Evolutionary conservation across 2,113 vertebrate species (phyloP), one percentile per base, ranked within the genome.

Genomic region (Myodes glareolus): DNA sequence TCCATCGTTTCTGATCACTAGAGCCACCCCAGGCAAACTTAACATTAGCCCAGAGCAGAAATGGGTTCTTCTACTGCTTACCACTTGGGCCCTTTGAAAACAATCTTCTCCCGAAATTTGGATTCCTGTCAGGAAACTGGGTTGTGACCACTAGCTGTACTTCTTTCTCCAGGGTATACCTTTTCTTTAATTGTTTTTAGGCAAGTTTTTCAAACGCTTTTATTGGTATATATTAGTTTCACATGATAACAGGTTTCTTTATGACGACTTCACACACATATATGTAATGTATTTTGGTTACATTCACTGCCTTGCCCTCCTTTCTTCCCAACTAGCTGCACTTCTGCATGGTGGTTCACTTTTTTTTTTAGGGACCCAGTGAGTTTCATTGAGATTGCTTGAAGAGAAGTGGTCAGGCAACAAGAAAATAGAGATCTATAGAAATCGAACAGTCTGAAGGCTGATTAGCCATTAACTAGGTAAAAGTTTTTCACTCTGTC

Each of bases 51-150:
- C 31, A 33, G 36, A 58, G 61, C 27, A 92, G 76, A 96, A 85
- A 68, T 33, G 76, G 42, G 23, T 33, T 50, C 27, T 63, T 47
- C 61, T 50, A 75, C 76, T 31, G 39, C 72, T 90, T 73, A 78
- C 88, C n/a, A 82, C 29, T 85, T n/a, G 19, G 65, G 39, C 14
- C 81, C 94, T 82, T 78, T 55, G 63, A 25, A 95, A 97, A 93
- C 73, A 88, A 84, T 68, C 84, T 45, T 92, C 50, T 42, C 75
- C 25, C 31, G 68, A 90, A 84, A 21, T 31, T 31, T 76, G 77
- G 88, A 82, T 65, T 87, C 50, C 89, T 21, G 31, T 65, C 75
- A 95, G 91, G 63, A 94, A 94, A 75, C 70, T 81, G 88, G 88
- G n/a, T 52, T 84, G 55, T 87, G 50, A 84, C 58, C 52, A 86